Base-by-base conservation (phyloP, 2,797 vertebrate genomes). In the Anabas testudineus region DNA sequence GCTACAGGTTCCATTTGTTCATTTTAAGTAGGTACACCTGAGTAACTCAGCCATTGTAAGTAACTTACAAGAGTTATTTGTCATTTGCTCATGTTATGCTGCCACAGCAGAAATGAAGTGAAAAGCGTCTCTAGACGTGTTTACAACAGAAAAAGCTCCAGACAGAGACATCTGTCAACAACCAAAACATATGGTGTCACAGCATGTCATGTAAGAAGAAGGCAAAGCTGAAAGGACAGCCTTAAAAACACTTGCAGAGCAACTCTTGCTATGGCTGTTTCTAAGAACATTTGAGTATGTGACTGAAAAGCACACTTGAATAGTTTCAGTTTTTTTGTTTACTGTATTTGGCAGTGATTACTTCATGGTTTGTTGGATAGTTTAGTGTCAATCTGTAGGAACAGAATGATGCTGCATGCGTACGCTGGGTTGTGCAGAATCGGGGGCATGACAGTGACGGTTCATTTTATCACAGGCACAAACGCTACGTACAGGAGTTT, bases 121-220 rank as follows among this genome's bases (percentile, higher is more conserved):
- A n/a, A 59, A 66, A 48, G 19, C 39, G 2, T 47, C 79, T 74
- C 63, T 54, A 81, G 68, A 81, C 24, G 14, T 62, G 60, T 65
- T 81, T 63, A 55, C 43, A 47, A 28, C 59, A 83, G 55, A 76
- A 55, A n/a, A 60, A 71, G 54, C 76, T 19, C 46, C 61, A 57
- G 71, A 61, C 42, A 32, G 69, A 57, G 47, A 74, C 57, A 48
- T 77, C 56, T 64, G 75, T 76, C 73, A 47, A 61, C 42, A 5
- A 46, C 12, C 34, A 16, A 34, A 46, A 76, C 41, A 74, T 59
- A 55, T 37, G 55, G 37, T 64, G 73, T 59, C 61, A 60, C 16
- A 28, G 22, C 53, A 55, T 39, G 67, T 60, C 42, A 47, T 43
- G 51, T 54, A 55, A 67, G 65, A 41, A 52, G 58, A 81, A 3